Base-by-base conservation (phyloP, 2,888 invertebrate genomes). In the Strigamia maritima region DNA sequence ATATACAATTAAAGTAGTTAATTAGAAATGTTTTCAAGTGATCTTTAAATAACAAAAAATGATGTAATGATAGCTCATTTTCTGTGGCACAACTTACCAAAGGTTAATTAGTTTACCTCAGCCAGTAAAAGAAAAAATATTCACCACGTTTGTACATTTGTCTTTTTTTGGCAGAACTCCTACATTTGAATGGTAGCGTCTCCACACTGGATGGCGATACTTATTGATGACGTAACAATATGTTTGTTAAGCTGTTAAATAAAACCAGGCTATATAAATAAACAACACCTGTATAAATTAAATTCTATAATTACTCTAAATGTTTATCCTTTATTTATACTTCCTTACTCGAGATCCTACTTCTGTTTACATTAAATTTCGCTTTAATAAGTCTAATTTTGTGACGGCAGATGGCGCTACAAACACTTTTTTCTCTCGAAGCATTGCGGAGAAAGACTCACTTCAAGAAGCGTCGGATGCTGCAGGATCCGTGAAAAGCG, bases 61-160 rank as follows among this genome's bases (percentile, higher is more conserved):
- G 40, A 14, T 60, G 60, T 60, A 60, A 60, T 24, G 60, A 49
- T 49, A 60, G 60, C 60, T 60, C 60, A 60, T 60, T 60, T 60
- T 19, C 40, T 49, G 60, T 60, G 60, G 60, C 60, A 60, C 60
- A 60, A 60, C 24, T 60, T 60, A 19, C 60, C 60, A 60, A 60
- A 60, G 60, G 60, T 60, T 60, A 10, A 60, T 60, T 60, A 60
- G 60, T 60, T 60, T 60, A 60, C 19, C 60, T 40, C 40, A 40
- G 40, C 10, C 40, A 40, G 40, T 40, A 40, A 40, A 40, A 60
- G 60, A 22, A 60, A 60, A 60, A 60, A 60, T 60, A 60, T 60
- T 19, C 60, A 60, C n/a, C 24, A 60, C 19, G 19, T 22, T 60
- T 60, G 60, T 60, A 60, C 8, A 22, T 24, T 24, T 19, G 60